Conservation (phyloP, 2,113 vertebrate genomes). For the Rhombomys opimus region DNA sequence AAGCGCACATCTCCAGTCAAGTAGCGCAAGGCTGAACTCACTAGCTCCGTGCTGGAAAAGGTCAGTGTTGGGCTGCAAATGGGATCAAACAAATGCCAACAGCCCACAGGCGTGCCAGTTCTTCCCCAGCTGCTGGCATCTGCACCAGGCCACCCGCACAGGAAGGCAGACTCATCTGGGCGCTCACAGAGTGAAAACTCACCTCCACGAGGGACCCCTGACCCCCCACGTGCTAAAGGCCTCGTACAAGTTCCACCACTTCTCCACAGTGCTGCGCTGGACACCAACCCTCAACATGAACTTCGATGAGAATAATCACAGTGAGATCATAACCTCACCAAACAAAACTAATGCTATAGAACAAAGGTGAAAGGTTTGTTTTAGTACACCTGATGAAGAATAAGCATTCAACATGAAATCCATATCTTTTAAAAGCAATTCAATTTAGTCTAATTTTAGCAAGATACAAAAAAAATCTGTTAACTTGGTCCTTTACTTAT, state of each 20-base stretch:
- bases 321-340: background rate
- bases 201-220: too few species aligned
- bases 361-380: background rate
- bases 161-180: background rate
- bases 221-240: background rate
- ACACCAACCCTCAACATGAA: background rate
- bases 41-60: background rate
- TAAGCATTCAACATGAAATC: background rate
- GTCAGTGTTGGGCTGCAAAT: background rate
- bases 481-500: background rate
- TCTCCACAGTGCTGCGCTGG: background rate
- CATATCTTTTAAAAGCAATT: background rate
- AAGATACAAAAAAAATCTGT: background rate
- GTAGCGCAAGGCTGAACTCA: background rate
- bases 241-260: background rate
- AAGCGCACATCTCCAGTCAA: background rate
- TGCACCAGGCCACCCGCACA: background rate
- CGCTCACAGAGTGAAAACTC: background rate
- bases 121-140: background rate
- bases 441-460: conserved; percentile 6
- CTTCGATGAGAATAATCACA: background rate
- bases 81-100: background rate
- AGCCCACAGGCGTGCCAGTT: background rate
- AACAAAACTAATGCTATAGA: background rate
- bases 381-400: background rate